These are phyloP conservation scores for Tetramorium parvispinum DNA, from an alignment of 1,140 invertebrate genomes.

Conservation along the genomic window DNA sequence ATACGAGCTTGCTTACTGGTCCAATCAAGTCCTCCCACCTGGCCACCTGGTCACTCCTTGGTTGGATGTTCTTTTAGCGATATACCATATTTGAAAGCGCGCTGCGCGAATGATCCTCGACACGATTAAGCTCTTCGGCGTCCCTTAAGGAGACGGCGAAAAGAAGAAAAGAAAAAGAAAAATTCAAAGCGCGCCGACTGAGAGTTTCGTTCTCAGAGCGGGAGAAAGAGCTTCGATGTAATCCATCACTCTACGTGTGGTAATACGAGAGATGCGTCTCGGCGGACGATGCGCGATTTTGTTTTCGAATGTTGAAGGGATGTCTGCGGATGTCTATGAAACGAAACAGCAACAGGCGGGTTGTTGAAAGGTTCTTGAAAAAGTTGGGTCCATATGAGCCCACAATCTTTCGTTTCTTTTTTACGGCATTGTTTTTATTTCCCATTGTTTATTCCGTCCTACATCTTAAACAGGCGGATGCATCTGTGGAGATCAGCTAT, in stretches of 20 bases:
- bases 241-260: conserved; percentile 65
- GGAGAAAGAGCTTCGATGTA: conserved; percentile 62
- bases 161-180: conserved; percentile 24
- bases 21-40: conserved; percentile 81
- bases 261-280: conserved; percentile 24
- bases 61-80: conserved; percentile 72
- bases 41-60: conserved; percentile 78
- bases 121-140: conserved; percentile 75
- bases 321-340: background rate
- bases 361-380: background rate
- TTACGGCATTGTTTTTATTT: background rate
- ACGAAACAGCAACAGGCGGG: background rate
- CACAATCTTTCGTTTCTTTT: background rate
- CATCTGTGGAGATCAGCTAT: background rate
- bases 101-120: conserved; percentile 73
- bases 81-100: conserved; percentile 73
- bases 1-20: conserved; percentile 80
- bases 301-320: conserved; percentile 10
- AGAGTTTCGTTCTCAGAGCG: conserved; percentile 55
- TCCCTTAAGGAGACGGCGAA: conserved; percentile 57
- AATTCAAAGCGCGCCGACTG: conserved; percentile 67
- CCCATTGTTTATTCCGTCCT: background rate
- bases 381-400: background rate
- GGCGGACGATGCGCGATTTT: conserved; percentile 2
- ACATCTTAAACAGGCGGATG: conserved; percentile 18